Evolutionary conservation across 2,113 vertebrate species (phyloP).

Genomic region (Lucifuga dentata): DNA sequence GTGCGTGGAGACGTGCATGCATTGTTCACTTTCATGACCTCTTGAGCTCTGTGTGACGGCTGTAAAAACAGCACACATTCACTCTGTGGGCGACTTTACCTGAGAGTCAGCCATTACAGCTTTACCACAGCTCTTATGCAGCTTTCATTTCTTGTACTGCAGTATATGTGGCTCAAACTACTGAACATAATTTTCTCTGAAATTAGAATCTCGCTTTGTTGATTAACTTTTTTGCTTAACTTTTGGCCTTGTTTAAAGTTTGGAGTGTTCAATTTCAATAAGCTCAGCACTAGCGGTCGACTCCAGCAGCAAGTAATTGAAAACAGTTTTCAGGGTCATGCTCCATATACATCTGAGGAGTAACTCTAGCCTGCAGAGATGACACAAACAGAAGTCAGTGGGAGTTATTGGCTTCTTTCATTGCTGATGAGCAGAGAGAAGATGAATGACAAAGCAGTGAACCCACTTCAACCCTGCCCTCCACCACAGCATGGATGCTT

Average conservation of each 20-base stretch:
- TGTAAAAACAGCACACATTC: too few species aligned
- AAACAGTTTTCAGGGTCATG: constrained; percentile 75
- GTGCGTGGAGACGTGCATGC: too few species aligned
- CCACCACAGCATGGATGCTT: too few species aligned
- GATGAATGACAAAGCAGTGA: constrained; percentile 31
- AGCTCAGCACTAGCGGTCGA: constrained; percentile 55
- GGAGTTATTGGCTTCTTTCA: constrained; percentile 49
- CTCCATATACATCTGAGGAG: constrained; percentile 61
- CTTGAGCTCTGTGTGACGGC: too few species aligned
- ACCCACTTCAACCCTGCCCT: constrained; percentile 16
- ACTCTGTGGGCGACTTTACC: constrained; percentile 5
- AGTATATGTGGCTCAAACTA: not conserved
- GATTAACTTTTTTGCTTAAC: too few species aligned
- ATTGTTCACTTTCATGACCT: not conserved
- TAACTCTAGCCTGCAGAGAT: constrained; percentile 54
- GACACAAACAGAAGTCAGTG: constrained; percentile 59
- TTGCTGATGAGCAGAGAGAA: constrained; percentile 54
- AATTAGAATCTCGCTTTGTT: too few species aligned
- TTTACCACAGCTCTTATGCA: constrained; percentile 11
- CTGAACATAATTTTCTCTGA: constrained; percentile 28
- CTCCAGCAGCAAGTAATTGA: constrained; percentile 61
- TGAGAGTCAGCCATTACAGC: constrained; percentile 6
- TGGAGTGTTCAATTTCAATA: constrained; percentile 64
- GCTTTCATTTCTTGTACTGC: constrained; percentile 12
- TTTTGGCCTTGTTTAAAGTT: constrained; percentile 58